Conservation (phyloP, 2,888 invertebrate genomes). For the Orthosia cruda region DNA sequence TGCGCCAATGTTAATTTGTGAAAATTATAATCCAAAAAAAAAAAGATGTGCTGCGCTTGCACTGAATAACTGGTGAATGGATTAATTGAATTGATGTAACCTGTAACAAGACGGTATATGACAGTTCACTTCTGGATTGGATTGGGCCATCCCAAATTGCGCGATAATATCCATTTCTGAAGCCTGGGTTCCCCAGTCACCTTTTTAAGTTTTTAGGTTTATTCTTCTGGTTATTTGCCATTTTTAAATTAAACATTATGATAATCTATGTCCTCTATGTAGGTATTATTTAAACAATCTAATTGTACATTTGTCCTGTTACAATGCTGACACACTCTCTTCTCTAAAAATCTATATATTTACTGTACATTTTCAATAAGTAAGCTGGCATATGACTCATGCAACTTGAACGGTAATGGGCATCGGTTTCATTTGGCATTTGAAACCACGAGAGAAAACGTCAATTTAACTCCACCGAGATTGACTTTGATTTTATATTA, state of each 20-base stretch:
- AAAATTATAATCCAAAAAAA: too few species aligned
- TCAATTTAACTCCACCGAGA: constrained; percentile 36
- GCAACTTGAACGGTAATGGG: constrained; percentile 44
- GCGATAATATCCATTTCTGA: too few species aligned
- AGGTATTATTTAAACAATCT: too few species aligned
- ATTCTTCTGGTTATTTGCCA: too few species aligned
- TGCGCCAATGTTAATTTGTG: not conserved
- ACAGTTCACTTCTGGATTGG: too few species aligned
- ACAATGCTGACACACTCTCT: not conserved
- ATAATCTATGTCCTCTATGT: too few species aligned
- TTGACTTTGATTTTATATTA: constrained; percentile 60
- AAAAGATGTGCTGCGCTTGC: not conserved
- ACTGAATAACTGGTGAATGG: not conserved
- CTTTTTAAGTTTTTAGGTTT: too few species aligned
- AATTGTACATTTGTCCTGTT: too few species aligned
- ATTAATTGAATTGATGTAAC: not conserved
- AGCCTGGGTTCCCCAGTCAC: too few species aligned
- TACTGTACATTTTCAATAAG: constrained; percentile 38
- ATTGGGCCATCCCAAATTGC: too few species aligned
- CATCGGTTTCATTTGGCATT: constrained; percentile 60
- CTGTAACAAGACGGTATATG: too few species aligned
- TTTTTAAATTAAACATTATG: too few species aligned
- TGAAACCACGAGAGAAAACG: constrained; percentile 54
- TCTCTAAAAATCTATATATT: constrained; percentile 4
- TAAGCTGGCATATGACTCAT: constrained; percentile 56